Base-by-base conservation (phyloP, 2,113 vertebrate genomes). In the Dolichotis patagonum region DNA sequence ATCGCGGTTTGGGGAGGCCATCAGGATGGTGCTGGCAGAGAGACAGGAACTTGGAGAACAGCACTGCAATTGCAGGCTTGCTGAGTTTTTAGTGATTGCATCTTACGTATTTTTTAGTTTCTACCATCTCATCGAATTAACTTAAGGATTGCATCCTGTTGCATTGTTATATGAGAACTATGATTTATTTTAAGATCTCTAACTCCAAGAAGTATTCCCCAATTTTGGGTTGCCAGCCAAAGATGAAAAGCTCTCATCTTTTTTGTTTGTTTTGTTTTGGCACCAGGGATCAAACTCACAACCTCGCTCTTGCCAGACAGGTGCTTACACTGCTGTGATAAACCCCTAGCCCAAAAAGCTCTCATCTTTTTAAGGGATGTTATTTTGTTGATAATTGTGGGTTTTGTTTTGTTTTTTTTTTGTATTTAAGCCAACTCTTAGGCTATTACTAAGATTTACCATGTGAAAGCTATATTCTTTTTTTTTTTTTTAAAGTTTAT, bases 371-470 rank as follows among this genome's bases (percentile, higher is more conserved):
- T 86, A 78, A 78, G 46, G 32, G 52, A 86, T 8, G 26, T 89
- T 87, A 87, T 84, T 91, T 0, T 32, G 63, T 95, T 97, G 88
- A 69, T 90, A 95, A 86, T 83, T 93, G 83, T 73, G 91, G 32
- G n/a, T n/a, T n/a, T n/a, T n/a, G n/a, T n/a, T n/a, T 96, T 69
- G 20, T 82, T 91, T 71, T 49, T 71, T 49, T 96, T 93, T 86
- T 84, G 54, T 35, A 84, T 84, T 91, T 94, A 69, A 82, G 32
- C 35, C 52, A 87, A 7, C 69, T 85, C 81, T 87, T 82, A 89
- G 7, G 22, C 17, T 84, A 81, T 81, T 94, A 5, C 83, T 85
- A 77, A 96, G 28, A 62, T 88, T 60, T 32, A 12, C 46, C 49
- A 82, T 28, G 43, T 94, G 46, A 91, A 41, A 96, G 56, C 49